Evolutionary conservation across 2,113 vertebrate species (phyloP).

Genomic region (Elaphurus davidianus): DNA sequence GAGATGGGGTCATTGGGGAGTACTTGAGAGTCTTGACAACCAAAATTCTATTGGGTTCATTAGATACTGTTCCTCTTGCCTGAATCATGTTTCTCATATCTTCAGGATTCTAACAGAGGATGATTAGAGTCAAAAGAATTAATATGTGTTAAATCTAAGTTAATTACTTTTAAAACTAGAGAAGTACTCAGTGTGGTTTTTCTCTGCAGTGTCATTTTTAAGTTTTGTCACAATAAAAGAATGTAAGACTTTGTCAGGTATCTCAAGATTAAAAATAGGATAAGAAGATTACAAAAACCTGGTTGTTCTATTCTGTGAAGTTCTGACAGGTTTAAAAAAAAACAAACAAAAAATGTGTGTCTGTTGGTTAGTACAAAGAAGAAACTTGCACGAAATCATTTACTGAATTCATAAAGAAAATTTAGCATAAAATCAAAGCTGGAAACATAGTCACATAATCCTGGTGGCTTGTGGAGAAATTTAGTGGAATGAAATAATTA

Average conservation of each 20-base stretch:
- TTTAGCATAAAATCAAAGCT: conserved; percentile 8
- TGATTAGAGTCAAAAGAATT: neutral
- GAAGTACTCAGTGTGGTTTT: neutral
- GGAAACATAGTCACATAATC: neutral
- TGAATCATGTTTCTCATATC: neutral
- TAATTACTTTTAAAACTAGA: conserved; percentile 16
- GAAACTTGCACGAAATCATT: conserved; percentile 3
- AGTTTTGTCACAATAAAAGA: conserved; percentile 21
- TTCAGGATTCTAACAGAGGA: neutral
- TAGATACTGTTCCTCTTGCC: neutral
- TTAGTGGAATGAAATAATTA: neutral
- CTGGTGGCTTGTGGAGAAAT: neutral
- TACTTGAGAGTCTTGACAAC: neutral
- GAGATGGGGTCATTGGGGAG: fast-evolving
- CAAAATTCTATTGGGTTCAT: neutral
- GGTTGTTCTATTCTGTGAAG: neutral
- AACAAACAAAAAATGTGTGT: neutral
- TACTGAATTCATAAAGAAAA: neutral
- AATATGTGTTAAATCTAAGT: neutral
- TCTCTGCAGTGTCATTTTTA: conserved; percentile 20
- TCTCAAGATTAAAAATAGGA: conserved; percentile 53
- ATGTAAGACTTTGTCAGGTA: conserved; percentile 13
- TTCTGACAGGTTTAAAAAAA: neutral
- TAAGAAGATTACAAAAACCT: conserved; percentile 38
- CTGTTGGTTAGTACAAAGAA: conserved; percentile 34